Evolutionary conservation across 2,113 vertebrate genomes (phyloP).

Genomic region (Pelecanoides urinatrix): DNA sequence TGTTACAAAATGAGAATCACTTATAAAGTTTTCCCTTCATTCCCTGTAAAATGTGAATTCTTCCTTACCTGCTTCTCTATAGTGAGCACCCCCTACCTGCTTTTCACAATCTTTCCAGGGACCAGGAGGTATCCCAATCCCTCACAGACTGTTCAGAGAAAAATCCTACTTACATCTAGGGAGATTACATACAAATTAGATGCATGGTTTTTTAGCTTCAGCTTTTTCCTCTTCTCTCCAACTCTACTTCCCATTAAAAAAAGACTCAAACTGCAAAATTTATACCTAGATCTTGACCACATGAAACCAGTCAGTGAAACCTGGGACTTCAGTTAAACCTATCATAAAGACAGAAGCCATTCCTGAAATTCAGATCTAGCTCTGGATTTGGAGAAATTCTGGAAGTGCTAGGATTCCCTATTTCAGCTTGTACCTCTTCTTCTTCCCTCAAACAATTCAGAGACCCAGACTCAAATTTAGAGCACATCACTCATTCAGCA

Average conservation of each 20-base stretch:
- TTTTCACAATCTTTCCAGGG: not conserved
- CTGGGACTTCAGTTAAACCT: not conserved
- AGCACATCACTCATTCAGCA: not conserved
- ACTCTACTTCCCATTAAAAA: not conserved
- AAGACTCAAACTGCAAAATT: not conserved
- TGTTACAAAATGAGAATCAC: not conserved
- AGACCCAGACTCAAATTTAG: not conserved
- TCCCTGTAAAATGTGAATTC: not conserved
- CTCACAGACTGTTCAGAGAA: not conserved
- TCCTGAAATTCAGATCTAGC: not conserved
- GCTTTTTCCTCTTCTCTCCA: not conserved
- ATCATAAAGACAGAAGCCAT: not conserved
- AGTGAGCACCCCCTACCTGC: not conserved
- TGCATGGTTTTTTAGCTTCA: not conserved
- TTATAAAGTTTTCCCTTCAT: not conserved
- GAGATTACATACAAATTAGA: not conserved
- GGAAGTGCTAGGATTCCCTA: not conserved
- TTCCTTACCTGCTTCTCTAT: not conserved
- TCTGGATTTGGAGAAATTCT: not conserved
- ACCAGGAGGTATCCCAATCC: not conserved
- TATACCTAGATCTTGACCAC: not conserved
- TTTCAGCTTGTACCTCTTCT: not conserved
- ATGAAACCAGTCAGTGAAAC: not conserved
- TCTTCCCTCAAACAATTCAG: not conserved
- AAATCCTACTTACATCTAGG: not conserved